A percentile compares a stretch with the other conserved stretches of the same genome.
These are phyloP conservation scores for Pristionchus maxplancki DNA, from an alignment of 2,888 invertebrate genomes.

Conservation along the genomic window DNA sequence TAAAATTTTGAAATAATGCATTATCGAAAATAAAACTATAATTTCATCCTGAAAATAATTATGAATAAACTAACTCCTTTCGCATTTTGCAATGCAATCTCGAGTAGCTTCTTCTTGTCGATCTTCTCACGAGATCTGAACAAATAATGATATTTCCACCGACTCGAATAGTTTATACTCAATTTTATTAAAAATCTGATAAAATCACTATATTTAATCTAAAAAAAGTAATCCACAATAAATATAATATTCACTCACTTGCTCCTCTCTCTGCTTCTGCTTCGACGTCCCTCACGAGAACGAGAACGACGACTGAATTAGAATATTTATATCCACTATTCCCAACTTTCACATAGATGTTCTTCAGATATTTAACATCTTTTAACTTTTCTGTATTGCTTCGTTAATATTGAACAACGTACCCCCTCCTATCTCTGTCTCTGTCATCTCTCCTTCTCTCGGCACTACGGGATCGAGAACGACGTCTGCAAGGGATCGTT, in stretches of 20 bases:
- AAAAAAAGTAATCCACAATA: neutral
- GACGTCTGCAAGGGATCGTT: neutral
- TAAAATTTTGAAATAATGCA: neutral
- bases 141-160: no score
- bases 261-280: constrained; percentile 25
- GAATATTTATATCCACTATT: neutral
- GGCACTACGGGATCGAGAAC: constrained; percentile 22
- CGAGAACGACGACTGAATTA: constrained; percentile 18
- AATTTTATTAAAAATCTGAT: neutral
- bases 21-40: no score
- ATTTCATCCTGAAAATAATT: no score
- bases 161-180: neutral
- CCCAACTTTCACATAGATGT: neutral
- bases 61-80: constrained; percentile 37
- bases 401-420: neutral
- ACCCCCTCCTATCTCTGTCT: constrained; percentile 32
- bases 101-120: constrained; percentile 51
- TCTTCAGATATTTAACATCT: no score
- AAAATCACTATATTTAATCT: neutral
- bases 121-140: constrained; percentile 48
- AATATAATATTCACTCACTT: neutral
- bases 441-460: constrained; percentile 27
- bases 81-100: constrained; percentile 49
- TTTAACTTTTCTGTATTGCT: no score
- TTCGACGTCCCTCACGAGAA: constrained; percentile 14